Conservation (phyloP, 2,113 vertebrate genomes). For the Pterocles gutturalis region DNA sequence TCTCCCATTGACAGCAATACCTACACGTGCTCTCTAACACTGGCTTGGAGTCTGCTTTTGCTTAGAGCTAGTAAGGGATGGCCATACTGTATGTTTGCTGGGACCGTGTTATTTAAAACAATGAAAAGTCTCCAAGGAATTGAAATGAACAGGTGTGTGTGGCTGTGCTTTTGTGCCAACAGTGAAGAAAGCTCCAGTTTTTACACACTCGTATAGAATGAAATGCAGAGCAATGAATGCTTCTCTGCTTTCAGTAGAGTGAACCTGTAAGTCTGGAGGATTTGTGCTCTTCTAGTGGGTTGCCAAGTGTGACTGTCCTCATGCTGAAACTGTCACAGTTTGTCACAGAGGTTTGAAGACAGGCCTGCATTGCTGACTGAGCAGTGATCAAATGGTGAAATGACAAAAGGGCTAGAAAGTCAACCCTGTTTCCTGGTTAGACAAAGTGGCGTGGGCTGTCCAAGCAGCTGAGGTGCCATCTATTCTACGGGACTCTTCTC, state of each 20-base stretch:
- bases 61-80: not conserved
- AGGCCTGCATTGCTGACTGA: not conserved
- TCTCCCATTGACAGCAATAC: accelerated
- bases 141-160: not conserved
- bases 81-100: accelerated
- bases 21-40: accelerated
- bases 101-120: not conserved
- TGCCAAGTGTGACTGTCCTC: not conserved
- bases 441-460: not conserved
- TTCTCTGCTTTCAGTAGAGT: accelerated
- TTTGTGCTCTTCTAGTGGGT: not conserved
- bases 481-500: not conserved
- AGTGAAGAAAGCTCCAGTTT: not conserved
- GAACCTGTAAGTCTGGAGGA: not conserved
- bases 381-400: not conserved
- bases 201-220: accelerated
- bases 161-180: not conserved
- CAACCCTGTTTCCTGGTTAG: accelerated
- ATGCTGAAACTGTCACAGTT: accelerated
- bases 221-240: not conserved
- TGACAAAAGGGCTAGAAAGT: not conserved
- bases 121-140: not conserved
- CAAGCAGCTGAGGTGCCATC: not conserved
- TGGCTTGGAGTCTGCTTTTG: not conserved
- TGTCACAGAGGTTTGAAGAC: not conserved